Conservation (phyloP, 2,888 invertebrate genomes). For the Parthenolecanium corni region DNA sequence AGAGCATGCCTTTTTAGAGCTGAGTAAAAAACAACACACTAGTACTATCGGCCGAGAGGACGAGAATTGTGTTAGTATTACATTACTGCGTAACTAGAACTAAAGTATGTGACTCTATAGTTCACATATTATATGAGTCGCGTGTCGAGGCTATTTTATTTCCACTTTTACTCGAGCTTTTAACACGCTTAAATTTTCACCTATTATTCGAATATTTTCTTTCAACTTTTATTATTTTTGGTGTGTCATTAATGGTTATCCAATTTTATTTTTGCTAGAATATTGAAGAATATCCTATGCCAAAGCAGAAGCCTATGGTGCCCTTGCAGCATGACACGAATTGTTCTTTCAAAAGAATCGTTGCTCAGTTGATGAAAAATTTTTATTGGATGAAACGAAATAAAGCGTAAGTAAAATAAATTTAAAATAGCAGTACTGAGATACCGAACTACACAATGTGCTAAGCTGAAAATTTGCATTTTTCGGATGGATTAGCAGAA, state of each 20-base stretch:
- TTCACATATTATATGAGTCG: background rate
- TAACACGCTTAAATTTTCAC: too few species aligned
- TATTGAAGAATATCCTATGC: slow-evolving; percentile 34
- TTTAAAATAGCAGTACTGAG: too few species aligned
- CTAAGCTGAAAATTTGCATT: too few species aligned
- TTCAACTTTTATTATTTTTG: too few species aligned
- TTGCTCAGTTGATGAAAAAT: slow-evolving; percentile 34
- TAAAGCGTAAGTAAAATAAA: slow-evolving; percentile 33
- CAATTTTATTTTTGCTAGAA: slow-evolving; percentile 30
- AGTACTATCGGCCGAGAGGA: slow-evolving; percentile 31
- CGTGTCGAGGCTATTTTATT: background rate
- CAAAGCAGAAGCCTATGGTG: slow-evolving; percentile 31
- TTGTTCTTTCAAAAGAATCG: slow-evolving; percentile 32
- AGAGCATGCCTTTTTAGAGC: slow-evolving; percentile 76
- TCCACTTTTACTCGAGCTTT: background rate
- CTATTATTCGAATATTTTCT: too few species aligned
- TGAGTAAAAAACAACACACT: slow-evolving; percentile 50
- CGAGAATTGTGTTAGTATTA: slow-evolving; percentile 31
- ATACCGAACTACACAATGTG: too few species aligned
- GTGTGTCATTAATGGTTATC: background rate
- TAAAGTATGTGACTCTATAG: background rate
- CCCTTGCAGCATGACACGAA: slow-evolving; percentile 32
- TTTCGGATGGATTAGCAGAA: too few species aligned
- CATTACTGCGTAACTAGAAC: too few species aligned
- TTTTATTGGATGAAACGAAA: slow-evolving; percentile 35